phyloP scores from a whole-genome alignment of 2,797 vertebrate genomes.

The Cossypha caffra region DNA sequence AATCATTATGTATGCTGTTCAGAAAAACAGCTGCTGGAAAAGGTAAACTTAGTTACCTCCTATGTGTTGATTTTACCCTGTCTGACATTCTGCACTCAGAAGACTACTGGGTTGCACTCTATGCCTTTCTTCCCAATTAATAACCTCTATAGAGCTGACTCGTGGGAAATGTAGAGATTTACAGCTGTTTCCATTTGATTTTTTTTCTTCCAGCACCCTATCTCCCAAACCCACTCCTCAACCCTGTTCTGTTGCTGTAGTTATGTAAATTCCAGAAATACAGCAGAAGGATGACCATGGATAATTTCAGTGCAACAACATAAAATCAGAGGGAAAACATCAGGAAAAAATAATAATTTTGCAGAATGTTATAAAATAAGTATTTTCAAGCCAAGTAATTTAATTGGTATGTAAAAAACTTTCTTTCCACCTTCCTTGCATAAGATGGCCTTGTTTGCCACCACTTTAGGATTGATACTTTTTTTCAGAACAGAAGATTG shows the following conservation, averaged over 20 bases:
- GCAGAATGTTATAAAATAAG: neutral
- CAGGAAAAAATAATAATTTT: neutral
- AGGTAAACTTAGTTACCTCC: neutral
- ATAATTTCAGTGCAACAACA: neutral
- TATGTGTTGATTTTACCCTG: neutral
- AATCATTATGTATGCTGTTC: neutral
- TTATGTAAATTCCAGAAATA: neutral
- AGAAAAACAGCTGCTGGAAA: slow-evolving; percentile 15
- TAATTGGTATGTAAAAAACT: neutral
- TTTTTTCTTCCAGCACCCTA: neutral
- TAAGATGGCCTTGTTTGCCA: neutral
- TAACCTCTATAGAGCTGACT: neutral
- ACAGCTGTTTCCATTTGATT: neutral
- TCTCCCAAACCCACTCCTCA: neutral
- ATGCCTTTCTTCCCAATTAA: neutral
- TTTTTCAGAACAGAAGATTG: neutral
- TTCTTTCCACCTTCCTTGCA: neutral
- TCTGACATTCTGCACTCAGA: neutral
- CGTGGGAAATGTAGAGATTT: neutral
- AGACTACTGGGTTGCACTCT: neutral
- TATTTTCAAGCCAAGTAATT: neutral
- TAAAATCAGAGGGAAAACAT: neutral
- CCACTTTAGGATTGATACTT: neutral
- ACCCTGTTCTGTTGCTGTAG: neutral
- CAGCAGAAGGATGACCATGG: neutral